Percentiles rank a stretch among this genome's conserved stretches.
These are phyloP conservation scores for Physocephala rufipes DNA, from an alignment of 2,888 invertebrate genomes.

Conservation along the genomic window DNA sequence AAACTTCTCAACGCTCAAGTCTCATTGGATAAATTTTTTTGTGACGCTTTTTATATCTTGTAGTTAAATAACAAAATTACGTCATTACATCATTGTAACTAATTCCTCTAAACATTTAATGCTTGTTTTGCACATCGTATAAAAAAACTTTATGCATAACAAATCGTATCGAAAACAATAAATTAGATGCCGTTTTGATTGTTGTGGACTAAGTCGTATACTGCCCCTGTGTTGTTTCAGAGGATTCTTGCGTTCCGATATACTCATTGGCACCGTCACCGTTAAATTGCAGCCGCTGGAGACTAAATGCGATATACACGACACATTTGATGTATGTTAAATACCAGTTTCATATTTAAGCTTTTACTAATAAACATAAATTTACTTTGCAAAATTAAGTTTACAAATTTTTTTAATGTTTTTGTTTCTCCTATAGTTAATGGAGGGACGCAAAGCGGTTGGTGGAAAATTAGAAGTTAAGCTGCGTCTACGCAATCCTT, in stretches of 20 bases:
- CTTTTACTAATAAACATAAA: too few relatives aligned
- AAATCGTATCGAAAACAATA: slow-evolving; percentile 40
- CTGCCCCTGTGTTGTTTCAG: slow-evolving; percentile 77
- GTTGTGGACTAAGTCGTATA: slow-evolving; percentile 66
- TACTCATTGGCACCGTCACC: slow-evolving; percentile 81
- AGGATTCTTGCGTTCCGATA: slow-evolving; percentile 92
- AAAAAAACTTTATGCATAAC: slow-evolving; percentile 17
- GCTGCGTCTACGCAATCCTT: slow-evolving; percentile 85
- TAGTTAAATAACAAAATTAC: background rate
- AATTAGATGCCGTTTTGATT: slow-evolving; percentile 64
- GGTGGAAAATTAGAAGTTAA: slow-evolving; percentile 93
- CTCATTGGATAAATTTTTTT: too few relatives aligned
- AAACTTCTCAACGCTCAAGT: too few relatives aligned
- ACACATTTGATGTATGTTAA: slow-evolving; percentile 87
- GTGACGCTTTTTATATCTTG: background rate
- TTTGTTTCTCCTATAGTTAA: slow-evolving; percentile 70
- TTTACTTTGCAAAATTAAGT: too few relatives aligned
- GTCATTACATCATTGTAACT: slow-evolving; percentile 38
- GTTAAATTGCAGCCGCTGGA: slow-evolving; percentile 92
- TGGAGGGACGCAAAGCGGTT: slow-evolving; percentile 87
- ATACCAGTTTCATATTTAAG: slow-evolving; percentile 11
- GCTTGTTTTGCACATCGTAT: background rate
- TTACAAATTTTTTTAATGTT: slow-evolving; percentile 6
- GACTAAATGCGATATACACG: slow-evolving; percentile 87
- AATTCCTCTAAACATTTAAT: slow-evolving; percentile 30